Percentiles rank a stretch among this genome's conserved stretches.
These are phyloP conservation scores for Oophaga pumilio DNA, from an alignment of 2,113 vertebrate species.

Conservation along the genomic window DNA sequence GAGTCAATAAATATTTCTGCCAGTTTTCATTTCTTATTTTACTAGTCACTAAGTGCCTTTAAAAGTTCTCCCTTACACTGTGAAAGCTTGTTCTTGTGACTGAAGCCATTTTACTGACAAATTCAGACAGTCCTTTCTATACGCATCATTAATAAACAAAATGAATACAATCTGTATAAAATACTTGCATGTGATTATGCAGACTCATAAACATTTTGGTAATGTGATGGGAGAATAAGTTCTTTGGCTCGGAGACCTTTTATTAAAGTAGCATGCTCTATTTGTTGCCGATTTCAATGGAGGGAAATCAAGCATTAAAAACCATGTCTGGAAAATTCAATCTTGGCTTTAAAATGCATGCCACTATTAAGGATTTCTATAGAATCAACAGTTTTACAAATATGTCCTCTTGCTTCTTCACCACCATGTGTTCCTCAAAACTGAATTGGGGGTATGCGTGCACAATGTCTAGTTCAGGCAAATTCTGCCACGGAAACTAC, in stretches of 20 bases:
- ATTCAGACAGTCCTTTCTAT: not conserved
- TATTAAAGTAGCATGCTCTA: too few species aligned
- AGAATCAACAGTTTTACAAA: too few species aligned
- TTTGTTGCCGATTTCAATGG: too few species aligned
- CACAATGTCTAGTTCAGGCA: too few species aligned
- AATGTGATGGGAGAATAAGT: not conserved
- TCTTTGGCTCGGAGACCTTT: not conserved
- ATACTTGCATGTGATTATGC: not conserved
- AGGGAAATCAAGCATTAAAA: too few species aligned
- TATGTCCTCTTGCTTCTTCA: too few species aligned
- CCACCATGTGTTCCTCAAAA: too few species aligned
- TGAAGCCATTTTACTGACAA: not conserved
- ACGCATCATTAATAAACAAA: not conserved
- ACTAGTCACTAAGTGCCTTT: conserved; percentile 14
- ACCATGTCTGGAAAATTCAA: too few species aligned
- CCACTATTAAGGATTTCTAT: too few species aligned
- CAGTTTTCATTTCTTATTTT: conserved; percentile 27
- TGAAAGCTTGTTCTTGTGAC: not conserved
- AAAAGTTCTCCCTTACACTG: not conserved
- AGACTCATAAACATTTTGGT: not conserved
- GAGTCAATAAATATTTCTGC: conserved; percentile 29
- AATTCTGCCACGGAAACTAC: too few species aligned
- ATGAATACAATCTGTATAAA: not conserved
- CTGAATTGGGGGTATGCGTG: too few species aligned
- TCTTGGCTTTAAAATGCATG: too few species aligned